Conservation (phyloP, 2,888 invertebrate genomes). For the Eremobia ochroleuca region DNA sequence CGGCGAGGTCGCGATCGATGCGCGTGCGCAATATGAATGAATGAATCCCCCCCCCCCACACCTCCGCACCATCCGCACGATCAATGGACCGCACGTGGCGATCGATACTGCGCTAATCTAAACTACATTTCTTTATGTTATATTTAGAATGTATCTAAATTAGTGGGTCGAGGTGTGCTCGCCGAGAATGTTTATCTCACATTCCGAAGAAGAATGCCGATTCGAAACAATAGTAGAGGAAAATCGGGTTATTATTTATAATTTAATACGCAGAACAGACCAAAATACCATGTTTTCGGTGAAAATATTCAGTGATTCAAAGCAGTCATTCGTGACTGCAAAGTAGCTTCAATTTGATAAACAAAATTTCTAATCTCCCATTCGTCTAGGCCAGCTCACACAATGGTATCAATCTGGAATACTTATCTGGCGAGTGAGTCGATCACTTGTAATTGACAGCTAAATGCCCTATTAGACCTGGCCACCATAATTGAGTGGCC, state of each 20-base stretch:
- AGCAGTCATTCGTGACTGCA: background rate
- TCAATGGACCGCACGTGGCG: conserved; percentile 88
- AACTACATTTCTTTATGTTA: conserved; percentile 57
- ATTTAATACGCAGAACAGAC: conserved; percentile 19
- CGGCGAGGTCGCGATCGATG: conserved; percentile 77
- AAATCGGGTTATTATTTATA: conserved; percentile 42
- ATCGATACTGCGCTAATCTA: conserved; percentile 79
- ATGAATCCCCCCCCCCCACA: conserved; percentile 83
- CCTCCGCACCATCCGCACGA: conserved; percentile 76
- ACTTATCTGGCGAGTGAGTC: conserved; percentile 69
- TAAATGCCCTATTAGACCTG: conserved; percentile 83
- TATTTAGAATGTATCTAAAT: conserved; percentile 54
- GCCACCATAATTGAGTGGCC: conserved; percentile 78
- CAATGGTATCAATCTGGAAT: conserved; percentile 69
- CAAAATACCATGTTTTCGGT: conserved; percentile 26
- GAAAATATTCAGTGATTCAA: conserved; percentile 12
- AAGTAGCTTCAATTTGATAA: conserved; percentile 16
- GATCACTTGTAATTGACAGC: conserved; percentile 84
- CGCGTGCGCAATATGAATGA: conserved; percentile 87
- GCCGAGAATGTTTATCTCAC: conserved; percentile 32
- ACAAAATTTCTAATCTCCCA: conserved; percentile 45
- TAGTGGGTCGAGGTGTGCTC: conserved; percentile 31
- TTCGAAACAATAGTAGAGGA: conserved; percentile 32
- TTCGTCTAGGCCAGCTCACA: conserved; percentile 59
- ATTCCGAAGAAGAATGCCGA: conserved; percentile 37